Conservation (phyloP, 1,140 invertebrate genomes). For the Lepidurus apus region DNA sequence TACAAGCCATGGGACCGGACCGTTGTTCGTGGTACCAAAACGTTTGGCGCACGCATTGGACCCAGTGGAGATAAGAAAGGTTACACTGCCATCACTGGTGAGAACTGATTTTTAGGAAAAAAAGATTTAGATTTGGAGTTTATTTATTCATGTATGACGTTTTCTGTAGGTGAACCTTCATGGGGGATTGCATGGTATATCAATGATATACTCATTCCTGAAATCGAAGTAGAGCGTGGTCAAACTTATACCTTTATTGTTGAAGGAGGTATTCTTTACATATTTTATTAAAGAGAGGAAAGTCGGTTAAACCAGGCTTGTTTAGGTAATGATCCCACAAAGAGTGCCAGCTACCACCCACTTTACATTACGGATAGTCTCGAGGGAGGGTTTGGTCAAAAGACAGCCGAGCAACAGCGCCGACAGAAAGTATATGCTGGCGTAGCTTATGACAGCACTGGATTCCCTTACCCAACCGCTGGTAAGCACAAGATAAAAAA, state of each 20-base stretch:
- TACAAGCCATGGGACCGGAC: slow-evolving; percentile 61
- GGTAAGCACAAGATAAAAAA: slow-evolving; percentile 46
- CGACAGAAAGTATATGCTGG: slow-evolving; percentile 72
- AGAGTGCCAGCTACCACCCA: slow-evolving; percentile 73
- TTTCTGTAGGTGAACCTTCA: slow-evolving; percentile 58
- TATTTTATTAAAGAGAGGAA: neutral
- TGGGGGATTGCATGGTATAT: slow-evolving; percentile 93
- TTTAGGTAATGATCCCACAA: slow-evolving; percentile 48
- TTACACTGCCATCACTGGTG: slow-evolving; percentile 71
- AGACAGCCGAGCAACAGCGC: slow-evolving; percentile 59
- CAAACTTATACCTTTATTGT: slow-evolving; percentile 81
- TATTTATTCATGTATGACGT: neutral
- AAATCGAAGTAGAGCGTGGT: slow-evolving; percentile 81
- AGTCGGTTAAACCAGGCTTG: neutral
- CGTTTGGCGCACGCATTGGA: slow-evolving; percentile 71
- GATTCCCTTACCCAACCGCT: slow-evolving; percentile 71
- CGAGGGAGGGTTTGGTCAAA: slow-evolving; percentile 76
- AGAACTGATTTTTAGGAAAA: neutral
- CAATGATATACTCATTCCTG: slow-evolving; percentile 82
- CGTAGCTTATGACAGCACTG: slow-evolving; percentile 64
- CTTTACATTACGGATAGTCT: slow-evolving; percentile 84
- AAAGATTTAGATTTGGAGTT: neutral
- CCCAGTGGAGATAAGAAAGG: slow-evolving; percentile 73
- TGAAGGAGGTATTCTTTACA: slow-evolving; percentile 62
- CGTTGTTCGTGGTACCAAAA: slow-evolving; percentile 54